phyloP scores from a whole-genome alignment of 1,140 invertebrate genomes.

The Diorhabda elongata region DNA sequence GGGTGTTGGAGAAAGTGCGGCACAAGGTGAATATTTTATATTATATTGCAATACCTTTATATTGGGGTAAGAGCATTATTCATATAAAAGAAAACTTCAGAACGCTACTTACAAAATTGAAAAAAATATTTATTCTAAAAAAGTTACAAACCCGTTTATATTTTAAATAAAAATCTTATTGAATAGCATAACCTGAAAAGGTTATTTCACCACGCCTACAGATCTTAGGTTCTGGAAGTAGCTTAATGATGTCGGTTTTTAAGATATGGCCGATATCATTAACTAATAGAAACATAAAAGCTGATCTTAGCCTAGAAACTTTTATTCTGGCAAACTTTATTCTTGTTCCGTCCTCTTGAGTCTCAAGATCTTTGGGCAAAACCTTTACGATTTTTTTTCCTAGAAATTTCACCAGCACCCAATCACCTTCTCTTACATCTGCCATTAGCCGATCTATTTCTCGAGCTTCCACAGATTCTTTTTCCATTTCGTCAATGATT shows the following conservation, averaged over 20 bases:
- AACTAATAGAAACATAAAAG: slow-evolving; percentile 7
- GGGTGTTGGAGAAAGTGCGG: slow-evolving; percentile 13
- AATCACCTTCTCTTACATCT: slow-evolving; percentile 10
- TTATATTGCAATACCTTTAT: slow-evolving; percentile 12
- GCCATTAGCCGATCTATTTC: no score
- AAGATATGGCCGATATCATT: slow-evolving; percentile 4
- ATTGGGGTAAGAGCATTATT: slow-evolving; percentile 12
- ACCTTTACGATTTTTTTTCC: slow-evolving; percentile 11
- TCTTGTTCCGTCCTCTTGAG: slow-evolving; percentile 1
- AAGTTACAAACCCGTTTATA: slow-evolving; percentile 3
- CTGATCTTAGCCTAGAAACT: slow-evolving; percentile 4
- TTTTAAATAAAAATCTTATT: slow-evolving; percentile 2
- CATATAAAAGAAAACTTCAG: slow-evolving; percentile 6
- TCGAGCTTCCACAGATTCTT: no score
- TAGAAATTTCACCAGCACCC: slow-evolving; percentile 5
- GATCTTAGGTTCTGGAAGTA: slow-evolving; percentile 3
- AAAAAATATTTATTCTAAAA: slow-evolving; percentile 16
- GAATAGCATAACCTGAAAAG: not conserved
- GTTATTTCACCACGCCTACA: slow-evolving; percentile 4
- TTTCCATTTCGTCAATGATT: no score
- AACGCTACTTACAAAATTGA: slow-evolving; percentile 10
- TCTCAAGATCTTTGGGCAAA: slow-evolving; percentile 6
- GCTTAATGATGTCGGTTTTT: slow-evolving; percentile 1
- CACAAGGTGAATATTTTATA: slow-evolving; percentile 10
- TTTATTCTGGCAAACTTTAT: slow-evolving; percentile 9